Evolutionary conservation across 2,113 vertebrate genomes (phyloP).

Genomic region (Anolis carolinensis): DNA sequence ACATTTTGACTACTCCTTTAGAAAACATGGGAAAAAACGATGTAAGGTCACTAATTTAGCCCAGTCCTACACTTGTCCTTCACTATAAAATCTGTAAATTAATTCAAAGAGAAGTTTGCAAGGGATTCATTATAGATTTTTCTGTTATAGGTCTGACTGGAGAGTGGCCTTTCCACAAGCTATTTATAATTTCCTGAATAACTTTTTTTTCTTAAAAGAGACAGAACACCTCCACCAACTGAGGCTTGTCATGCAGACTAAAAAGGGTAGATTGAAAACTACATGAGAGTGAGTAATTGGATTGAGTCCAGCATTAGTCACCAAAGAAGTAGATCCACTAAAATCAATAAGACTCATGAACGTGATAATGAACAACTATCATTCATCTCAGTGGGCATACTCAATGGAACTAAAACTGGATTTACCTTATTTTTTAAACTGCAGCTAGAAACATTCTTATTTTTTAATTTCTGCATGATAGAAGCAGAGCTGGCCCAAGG

Average conservation of each 20-base stretch:
- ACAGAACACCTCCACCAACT: not conserved
- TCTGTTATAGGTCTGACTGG: not conserved
- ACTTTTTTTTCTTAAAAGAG: not conserved
- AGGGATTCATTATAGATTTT: slow-evolving; percentile 10
- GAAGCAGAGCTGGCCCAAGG: too few relatives aligned
- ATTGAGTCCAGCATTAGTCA: too few relatives aligned
- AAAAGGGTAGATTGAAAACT: not conserved
- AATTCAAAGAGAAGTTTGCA: slow-evolving; percentile 8
- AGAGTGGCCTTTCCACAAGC: slow-evolving; percentile 26
- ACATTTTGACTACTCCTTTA: slow-evolving; percentile 6
- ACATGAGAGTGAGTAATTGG: not conserved
- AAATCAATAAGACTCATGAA: too few relatives aligned
- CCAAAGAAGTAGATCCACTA: too few relatives aligned
- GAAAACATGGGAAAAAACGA: not conserved
- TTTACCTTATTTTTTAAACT: too few relatives aligned
- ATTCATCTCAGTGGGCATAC: too few relatives aligned
- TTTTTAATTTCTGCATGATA: too few relatives aligned
- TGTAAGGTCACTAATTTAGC: slow-evolving; percentile 2
- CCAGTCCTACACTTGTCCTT: slow-evolving; percentile 1
- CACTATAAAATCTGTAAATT: not conserved
- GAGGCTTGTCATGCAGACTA: not conserved
- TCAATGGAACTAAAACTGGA: too few relatives aligned
- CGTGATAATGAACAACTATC: too few relatives aligned
- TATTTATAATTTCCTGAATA: slow-evolving; percentile 20
- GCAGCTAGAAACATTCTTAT: too few relatives aligned